Conservation (phyloP, 1,140 invertebrate genomes). For the Drosophila melanogaster region Release_6_plus_ISO1_MT NT_033777.3:27980001-27980500, state of each 20-base stretch:
- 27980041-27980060: background rate
- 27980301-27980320: constrained; percentile 16
- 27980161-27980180: background rate
- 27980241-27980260: too few species aligned
- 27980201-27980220: too few species aligned
- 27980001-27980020: constrained; percentile 5
- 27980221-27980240: too few species aligned
- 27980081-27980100: background rate
- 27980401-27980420: constrained; percentile 16
- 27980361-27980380: constrained; percentile 23
- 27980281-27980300: background rate
- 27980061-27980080: background rate
- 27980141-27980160: too few species aligned
- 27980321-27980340: constrained; percentile 7
- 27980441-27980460: constrained; percentile 4
- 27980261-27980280: too few species aligned
- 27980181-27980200: too few species aligned
- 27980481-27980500: constrained; percentile 31
- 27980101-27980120: background rate
- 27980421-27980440: constrained; percentile 9
- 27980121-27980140: too few species aligned
- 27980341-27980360: constrained; percentile 24
- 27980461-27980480: constrained; percentile 43
- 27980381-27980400: background rate
- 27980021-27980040: background rate